Evolutionary conservation across 2,797 vertebrate species (phyloP).

Genomic region (Gadopsis marmoratus): DNA sequence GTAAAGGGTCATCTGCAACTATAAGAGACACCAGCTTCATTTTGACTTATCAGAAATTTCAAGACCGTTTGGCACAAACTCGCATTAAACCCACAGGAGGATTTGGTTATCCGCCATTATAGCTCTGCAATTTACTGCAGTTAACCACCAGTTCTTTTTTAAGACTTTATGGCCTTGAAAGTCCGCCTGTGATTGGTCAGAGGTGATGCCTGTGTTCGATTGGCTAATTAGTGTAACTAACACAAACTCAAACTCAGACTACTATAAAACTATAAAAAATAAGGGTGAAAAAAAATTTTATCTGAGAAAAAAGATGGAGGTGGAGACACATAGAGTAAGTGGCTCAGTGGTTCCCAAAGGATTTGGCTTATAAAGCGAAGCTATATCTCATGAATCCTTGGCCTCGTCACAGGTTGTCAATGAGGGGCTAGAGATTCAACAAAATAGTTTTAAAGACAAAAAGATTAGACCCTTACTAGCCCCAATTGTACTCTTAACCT

Average conservation of each 20-base stretch:
- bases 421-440: neutral
- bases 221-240: constrained; percentile 47
- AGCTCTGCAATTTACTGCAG: constrained; percentile 28
- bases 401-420: neutral
- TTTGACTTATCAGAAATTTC: neutral
- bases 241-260: too few species aligned
- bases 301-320: too few species aligned
- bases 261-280: too few species aligned
- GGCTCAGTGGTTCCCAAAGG: neutral
- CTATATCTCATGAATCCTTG: neutral
- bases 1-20: neutral
- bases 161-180: constrained; percentile 25
- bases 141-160: constrained; percentile 53
- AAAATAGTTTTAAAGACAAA: neutral
- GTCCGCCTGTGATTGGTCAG: constrained; percentile 31
- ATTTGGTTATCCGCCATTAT: constrained; percentile 24
- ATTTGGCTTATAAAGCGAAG: neutral
- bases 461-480: neutral
- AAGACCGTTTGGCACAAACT: constrained; percentile 8
- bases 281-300: too few species aligned
- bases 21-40: neutral
- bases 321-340: neutral
- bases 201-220: constrained; percentile 22
- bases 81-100: constrained; percentile 16
- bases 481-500: neutral